These are phyloP conservation scores for Coenonympha glycerion DNA, from an alignment of 2,888 invertebrate genomes.

Conservation along the genomic window DNA sequence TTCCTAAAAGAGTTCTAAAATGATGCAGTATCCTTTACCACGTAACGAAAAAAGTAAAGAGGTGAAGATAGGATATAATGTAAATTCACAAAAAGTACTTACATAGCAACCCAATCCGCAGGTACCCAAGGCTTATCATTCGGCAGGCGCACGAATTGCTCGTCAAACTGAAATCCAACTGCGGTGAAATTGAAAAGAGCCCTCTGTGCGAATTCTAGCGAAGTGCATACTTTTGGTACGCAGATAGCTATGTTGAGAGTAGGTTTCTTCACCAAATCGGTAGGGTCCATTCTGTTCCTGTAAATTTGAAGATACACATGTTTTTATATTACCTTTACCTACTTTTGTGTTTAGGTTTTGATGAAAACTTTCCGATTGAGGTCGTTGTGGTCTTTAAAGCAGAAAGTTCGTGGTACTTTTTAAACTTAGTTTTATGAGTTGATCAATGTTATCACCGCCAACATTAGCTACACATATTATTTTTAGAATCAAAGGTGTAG, in stretches of 20 bases:
- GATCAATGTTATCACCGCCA: no score
- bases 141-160: conserved; percentile 49
- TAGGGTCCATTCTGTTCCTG: conserved; percentile 11
- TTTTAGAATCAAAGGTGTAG: no score
- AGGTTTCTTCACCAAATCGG: conserved; percentile 18
- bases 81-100: conserved; percentile 40
- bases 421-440: no score
- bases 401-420: no score
- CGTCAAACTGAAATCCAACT: conserved; percentile 38
- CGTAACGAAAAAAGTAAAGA: no score
- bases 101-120: conserved; percentile 59
- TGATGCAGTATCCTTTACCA: no score
- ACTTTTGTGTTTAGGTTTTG: no score
- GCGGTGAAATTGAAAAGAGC: conserved; percentile 35
- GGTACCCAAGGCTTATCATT: conserved; percentile 57
- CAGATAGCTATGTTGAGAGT: conserved; percentile 44
- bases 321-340: no score
- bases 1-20: no score
- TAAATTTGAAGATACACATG: not conserved
- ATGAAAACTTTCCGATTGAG: not conserved
- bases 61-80: no score
- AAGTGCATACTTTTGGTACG: conserved; percentile 52
- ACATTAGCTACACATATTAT: no score
- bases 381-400: no score
- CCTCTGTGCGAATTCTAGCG: conserved; percentile 39